Evolutionary conservation across 2,797 vertebrate species (phyloP), one percentile per base, ranked within the genome.

Genomic region (Hydrophis major): DNA sequence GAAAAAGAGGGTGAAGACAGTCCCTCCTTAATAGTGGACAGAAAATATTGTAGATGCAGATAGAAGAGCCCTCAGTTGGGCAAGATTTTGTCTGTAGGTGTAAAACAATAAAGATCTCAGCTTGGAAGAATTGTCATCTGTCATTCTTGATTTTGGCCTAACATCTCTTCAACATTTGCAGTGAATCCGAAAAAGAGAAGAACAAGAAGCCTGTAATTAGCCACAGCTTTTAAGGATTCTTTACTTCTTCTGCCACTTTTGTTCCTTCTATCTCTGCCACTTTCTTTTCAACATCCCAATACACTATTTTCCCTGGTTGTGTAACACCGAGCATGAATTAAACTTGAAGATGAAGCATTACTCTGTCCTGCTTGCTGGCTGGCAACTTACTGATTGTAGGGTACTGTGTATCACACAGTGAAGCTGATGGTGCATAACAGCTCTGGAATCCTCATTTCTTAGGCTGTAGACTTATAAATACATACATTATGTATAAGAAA

Each of bases 331-430:
- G 20, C 47, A 74, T 90, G 90, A 95, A 94, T 92, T 94, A 95
- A 92, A 55, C 12, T 90, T 89, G 90, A 5, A 92, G 4, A 1
- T 91, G 50, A 95, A 96, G 87, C 66, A 91, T 13, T 91, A 87
- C 16, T 93, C 86, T 59, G n/a, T 1, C 63, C 20, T 90, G 2
- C 94, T 93, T 2, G 5, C 74, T 95, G n/a, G 2, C 91, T 95
- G 50, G 11, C 90, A 93, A 1, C 87, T 83, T 92, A 91, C 14
- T 13, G 22, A 60, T 89, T 0, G 0, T 2, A 90, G 22, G 25
- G 25, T 59, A 94, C 95, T 78, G 63, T 0, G 1, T 6, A 89
- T 55, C 90, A 37, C 61, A 83, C 0, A 10, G 87, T 90, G 87
- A 1, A 91, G 57, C 89, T 92, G 66, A 37, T 90, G 83, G 14